Evolutionary conservation across 2,113 vertebrate genomes (phyloP).

Genomic region (Neodon shergylaensis): DNA sequence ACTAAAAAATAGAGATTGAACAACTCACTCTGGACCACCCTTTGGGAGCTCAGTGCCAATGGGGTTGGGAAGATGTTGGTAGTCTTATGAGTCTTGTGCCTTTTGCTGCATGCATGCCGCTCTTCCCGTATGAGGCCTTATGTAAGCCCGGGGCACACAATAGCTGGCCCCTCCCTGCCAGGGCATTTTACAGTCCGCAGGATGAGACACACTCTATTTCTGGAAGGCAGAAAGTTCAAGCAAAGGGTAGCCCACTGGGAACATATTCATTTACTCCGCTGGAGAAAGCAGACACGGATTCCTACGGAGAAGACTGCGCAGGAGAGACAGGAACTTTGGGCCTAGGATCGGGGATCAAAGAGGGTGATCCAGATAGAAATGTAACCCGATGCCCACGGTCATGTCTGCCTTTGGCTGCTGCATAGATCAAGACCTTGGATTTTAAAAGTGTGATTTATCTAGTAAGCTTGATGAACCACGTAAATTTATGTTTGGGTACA

Average conservation of each 20-base stretch:
- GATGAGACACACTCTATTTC: slow-evolving; percentile 71
- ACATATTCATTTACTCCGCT: neutral
- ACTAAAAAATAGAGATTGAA: slow-evolving; percentile 70
- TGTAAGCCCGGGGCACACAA: neutral
- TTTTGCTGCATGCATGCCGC: accelerated
- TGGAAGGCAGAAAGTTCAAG: slow-evolving; percentile 71
- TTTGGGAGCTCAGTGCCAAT: accelerated
- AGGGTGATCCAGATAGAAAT: neutral
- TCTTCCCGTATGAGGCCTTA: neutral
- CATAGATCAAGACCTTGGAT: neutral
- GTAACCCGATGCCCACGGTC: neutral
- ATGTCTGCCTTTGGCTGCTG: neutral
- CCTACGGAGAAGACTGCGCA: neutral
- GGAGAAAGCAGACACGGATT: neutral
- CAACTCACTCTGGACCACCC: slow-evolving; percentile 44
- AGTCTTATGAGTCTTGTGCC: neutral
- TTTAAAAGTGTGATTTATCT: slow-evolving; percentile 11
- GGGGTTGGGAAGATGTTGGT: neutral
- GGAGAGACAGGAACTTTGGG: neutral
- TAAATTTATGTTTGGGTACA: neutral
- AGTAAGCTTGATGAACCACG: neutral
- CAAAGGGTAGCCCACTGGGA: slow-evolving; percentile 19
- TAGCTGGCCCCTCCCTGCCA: neutral
- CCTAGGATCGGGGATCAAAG: neutral
- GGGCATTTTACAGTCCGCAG: slow-evolving; percentile 18